phyloP scores from a whole-genome alignment of 2,797 vertebrate genomes.

The Delichon dasypus region DNA sequence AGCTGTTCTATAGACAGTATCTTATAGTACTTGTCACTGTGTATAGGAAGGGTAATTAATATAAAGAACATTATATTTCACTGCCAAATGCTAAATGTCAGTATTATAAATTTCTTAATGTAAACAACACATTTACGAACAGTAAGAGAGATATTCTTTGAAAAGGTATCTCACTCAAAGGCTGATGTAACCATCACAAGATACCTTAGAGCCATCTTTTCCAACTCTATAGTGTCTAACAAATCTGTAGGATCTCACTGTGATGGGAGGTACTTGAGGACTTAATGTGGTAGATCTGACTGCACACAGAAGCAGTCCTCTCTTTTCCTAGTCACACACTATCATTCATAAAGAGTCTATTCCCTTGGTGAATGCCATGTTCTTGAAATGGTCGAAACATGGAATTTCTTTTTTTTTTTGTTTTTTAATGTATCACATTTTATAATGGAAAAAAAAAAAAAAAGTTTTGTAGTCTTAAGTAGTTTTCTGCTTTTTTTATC shows the following conservation, averaged over 20 bases:
- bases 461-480: not conserved
- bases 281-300: not conserved
- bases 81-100: slow-evolving; percentile 56
- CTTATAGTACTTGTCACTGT: slow-evolving; percentile 10
- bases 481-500: not conserved
- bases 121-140: slow-evolving; percentile 33
- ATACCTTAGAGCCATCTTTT: slow-evolving; percentile 6
- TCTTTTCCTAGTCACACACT: not conserved
- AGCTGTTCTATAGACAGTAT: slow-evolving; percentile 15
- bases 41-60: slow-evolving; percentile 55
- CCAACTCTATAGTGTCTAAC: not conserved
- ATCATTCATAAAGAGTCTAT: not conserved
- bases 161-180: not conserved
- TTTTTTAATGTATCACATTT: not conserved
- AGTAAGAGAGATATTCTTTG: not conserved
- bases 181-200: not conserved
- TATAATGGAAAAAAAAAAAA: not conserved
- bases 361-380: not conserved
- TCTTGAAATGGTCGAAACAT: not conserved
- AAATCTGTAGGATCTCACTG: not conserved
- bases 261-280: not conserved
- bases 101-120: slow-evolving; percentile 47
- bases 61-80: slow-evolving; percentile 48
- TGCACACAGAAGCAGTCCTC: not conserved
- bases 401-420: not conserved